Base-by-base conservation (phyloP, 2,888 invertebrate genomes). In the Rotaria magnacalcarata region DNA sequence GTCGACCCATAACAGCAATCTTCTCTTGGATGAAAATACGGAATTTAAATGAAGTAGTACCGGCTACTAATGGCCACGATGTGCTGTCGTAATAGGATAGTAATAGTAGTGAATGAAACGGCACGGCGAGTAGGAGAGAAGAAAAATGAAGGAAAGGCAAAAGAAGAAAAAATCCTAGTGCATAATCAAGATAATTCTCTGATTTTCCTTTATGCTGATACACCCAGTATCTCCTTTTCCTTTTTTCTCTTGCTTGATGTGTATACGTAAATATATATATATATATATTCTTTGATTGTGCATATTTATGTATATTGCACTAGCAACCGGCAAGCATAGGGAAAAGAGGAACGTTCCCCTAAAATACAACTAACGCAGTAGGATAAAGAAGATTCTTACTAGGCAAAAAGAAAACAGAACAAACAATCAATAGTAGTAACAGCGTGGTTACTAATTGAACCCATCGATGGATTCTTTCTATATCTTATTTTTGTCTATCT, bases 1-100 rank as follows among this genome's bases (percentile, higher is more conserved):
- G 74, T 74, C 74, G 34, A 74, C 74, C 74, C 74, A 74, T 74
- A n/a, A 60, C 14, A 60, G n/a, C 58, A 60, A n/a, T 60, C 58
- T 60, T 60, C 58, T 60, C 58, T 60, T 60, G 10, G 3, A 60
- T 60, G 54, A 60, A 60, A 60, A n/a, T 60, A 60, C 5, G 3
- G 58, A 11, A 27, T 60, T 60, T 24, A 60, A 27, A 60, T 60
- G 27, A 60, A n/a, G 7, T 27, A 11, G 8, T 60, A n/a, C 27
- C 2, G n/a, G 58, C 58, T 60, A n/a, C 58, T 60, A 60, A 60
- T 11, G n/a, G n/a, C n/a, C 58, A 60, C 58, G 58, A 10, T 60
- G 4, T 14, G 58, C n/a, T 6, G 27, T 60, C 58, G 58, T 60
- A 60, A 27, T 60, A 60, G 27, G 24, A 60, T 60, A 50, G 14